Evolutionary conservation across 2,113 vertebrate species (phyloP).

Genomic region (Platanista minor): DNA sequence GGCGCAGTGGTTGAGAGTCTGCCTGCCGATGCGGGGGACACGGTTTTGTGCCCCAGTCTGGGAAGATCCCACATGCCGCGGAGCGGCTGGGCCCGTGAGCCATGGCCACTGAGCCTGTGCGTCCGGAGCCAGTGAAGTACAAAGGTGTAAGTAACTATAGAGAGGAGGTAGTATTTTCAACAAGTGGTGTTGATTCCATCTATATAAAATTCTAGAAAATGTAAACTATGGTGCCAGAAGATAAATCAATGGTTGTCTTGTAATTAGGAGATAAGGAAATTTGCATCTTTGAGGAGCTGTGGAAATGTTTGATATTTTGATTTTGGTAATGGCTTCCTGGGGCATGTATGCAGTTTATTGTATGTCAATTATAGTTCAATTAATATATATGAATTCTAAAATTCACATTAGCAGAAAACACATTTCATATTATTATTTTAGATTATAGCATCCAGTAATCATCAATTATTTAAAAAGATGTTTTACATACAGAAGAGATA

Average conservation of each 20-base stretch:
- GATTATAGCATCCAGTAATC: background rate
- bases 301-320: background rate
- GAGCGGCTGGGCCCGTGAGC: too few species aligned
- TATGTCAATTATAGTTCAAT: background rate
- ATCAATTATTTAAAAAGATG: background rate
- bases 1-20: too few species aligned
- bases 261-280: background rate
- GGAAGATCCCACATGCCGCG: too few species aligned
- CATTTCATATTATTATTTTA: background rate
- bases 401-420: background rate
- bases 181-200: background rate
- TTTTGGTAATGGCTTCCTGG: background rate
- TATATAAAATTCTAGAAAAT: background rate
- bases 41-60: too few species aligned
- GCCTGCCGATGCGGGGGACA: too few species aligned
- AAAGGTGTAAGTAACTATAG: background rate
- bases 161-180: background rate
- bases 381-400: background rate
- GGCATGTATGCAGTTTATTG: background rate
- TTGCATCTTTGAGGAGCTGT: fast-evolving
- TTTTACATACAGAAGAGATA: background rate
- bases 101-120: too few species aligned
- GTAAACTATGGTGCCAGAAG: background rate
- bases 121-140: background rate
- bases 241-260: background rate